phyloP scores from a whole-genome alignment of 2,113 vertebrate genomes.

The Oxygymnocypris stewartii region DNA sequence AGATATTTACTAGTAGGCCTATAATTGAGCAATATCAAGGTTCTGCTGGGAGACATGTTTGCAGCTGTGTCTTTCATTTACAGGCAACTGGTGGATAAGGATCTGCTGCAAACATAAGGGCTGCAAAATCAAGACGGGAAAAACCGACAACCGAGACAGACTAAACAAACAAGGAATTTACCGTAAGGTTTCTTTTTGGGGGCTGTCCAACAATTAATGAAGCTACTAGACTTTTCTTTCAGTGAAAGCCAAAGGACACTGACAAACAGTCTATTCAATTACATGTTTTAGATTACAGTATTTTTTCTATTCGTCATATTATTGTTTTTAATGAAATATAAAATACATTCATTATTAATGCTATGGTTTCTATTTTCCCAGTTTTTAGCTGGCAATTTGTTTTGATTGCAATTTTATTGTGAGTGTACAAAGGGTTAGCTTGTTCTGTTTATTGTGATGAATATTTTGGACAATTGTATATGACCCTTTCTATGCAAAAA shows the following conservation, averaged over 20 bases:
- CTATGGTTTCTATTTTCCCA: too few species aligned
- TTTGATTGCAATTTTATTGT: too few species aligned
- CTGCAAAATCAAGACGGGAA: neutral
- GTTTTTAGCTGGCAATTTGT: too few species aligned
- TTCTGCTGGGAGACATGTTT: neutral
- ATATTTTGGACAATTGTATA: too few species aligned
- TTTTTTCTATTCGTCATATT: neutral
- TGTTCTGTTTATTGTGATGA: too few species aligned
- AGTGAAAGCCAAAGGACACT: neutral
- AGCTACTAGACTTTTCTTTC: neutral
- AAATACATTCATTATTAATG: too few species aligned
- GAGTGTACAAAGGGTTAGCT: too few species aligned
- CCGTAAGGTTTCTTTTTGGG: neutral
- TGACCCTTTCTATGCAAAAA: too few species aligned
- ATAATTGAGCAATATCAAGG: neutral
- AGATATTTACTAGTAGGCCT: neutral
- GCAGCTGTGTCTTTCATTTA: neutral
- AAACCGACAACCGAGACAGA: neutral
- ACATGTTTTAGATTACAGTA: neutral
- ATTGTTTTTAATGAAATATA: neutral
- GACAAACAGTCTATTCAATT: neutral
- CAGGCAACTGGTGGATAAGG: neutral
- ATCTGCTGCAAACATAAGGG: neutral
- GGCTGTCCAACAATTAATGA: neutral
- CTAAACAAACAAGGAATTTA: neutral